Percentiles rank a stretch among this genome's conserved stretches.
Evolutionary conservation across 2,113 vertebrate species (phyloP).

Genomic region (Ia io): DNA sequence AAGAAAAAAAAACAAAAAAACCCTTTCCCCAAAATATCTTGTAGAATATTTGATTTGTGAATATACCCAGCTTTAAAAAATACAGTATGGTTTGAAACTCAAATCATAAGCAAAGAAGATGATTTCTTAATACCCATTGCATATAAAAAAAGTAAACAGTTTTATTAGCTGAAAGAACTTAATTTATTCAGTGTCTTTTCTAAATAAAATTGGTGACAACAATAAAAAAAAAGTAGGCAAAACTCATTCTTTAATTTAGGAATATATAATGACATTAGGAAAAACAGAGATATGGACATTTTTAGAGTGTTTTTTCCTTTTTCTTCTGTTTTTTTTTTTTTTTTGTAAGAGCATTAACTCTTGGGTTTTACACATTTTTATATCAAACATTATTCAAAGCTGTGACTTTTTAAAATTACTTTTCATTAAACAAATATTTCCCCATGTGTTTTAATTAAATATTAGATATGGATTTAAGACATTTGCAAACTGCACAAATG

Average conservation of each 20-base stretch:
- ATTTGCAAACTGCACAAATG: constrained; percentile 76
- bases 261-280: constrained; percentile 24
- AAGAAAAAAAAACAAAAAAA: constrained; percentile 46
- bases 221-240: constrained; percentile 62
- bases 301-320: background rate
- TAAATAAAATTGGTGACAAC: constrained; percentile 62
- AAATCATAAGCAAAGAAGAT: constrained; percentile 66
- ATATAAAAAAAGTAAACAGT: constrained; percentile 57
- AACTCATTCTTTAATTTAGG: constrained; percentile 61
- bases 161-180: constrained; percentile 62
- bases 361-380: constrained; percentile 46
- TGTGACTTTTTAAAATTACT: constrained; percentile 75
- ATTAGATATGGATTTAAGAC: constrained; percentile 38
- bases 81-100: constrained; percentile 32
- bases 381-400: constrained; percentile 32
- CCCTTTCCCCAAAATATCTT: constrained; percentile 50
- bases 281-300: constrained; percentile 40
- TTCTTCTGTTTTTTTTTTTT: background rate
- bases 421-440: constrained; percentile 47
- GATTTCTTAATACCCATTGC: constrained; percentile 67
- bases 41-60: constrained; percentile 26
- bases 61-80: constrained; percentile 48
- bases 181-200: constrained; percentile 55
- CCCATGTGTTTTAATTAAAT: constrained; percentile 65
- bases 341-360: constrained; percentile 30